These are phyloP conservation scores for Xestia xanthographa DNA, from an alignment of 2,888 invertebrate species.

Conservation along the genomic window DNA sequence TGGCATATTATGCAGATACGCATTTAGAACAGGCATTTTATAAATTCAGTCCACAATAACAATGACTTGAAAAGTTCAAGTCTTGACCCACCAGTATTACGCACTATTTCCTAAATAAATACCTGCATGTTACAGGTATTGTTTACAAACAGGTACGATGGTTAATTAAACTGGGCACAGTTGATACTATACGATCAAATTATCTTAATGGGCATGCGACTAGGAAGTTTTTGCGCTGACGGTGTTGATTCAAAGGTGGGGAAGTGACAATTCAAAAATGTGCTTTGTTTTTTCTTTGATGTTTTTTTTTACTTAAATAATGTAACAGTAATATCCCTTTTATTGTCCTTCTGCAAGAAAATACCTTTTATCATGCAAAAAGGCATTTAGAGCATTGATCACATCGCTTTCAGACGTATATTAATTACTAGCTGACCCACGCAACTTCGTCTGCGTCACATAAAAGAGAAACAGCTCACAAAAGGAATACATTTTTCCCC, in stretches of 20 bases:
- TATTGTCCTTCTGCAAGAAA: not conserved
- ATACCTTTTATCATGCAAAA: not conserved
- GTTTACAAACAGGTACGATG: constrained; percentile 28
- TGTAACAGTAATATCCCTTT: not conserved
- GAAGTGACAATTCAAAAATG: constrained; percentile 2
- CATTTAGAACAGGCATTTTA: not conserved
- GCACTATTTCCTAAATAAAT: not conserved
- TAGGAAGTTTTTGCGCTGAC: constrained; percentile 30
- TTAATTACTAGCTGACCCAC: no score
- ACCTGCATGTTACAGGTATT: constrained; percentile 7
- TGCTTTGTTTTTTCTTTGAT: not conserved
- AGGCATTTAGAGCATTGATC: not conserved
- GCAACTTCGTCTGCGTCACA: no score
- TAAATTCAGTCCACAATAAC: not conserved
- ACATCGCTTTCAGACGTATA: no score
- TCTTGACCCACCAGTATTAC: constrained; percentile 28
- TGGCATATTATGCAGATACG: not conserved
- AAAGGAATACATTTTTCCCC: no score
- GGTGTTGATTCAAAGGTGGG: constrained; percentile 8
- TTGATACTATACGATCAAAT: constrained; percentile 31
- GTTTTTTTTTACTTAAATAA: not conserved
- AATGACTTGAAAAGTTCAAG: not conserved
- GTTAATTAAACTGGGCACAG: constrained; percentile 4
- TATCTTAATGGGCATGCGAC: constrained; percentile 32
- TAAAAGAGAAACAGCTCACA: no score